Base-by-base conservation (phyloP, 2,888 invertebrate genomes). In the Drosophila longiperda region DNA sequence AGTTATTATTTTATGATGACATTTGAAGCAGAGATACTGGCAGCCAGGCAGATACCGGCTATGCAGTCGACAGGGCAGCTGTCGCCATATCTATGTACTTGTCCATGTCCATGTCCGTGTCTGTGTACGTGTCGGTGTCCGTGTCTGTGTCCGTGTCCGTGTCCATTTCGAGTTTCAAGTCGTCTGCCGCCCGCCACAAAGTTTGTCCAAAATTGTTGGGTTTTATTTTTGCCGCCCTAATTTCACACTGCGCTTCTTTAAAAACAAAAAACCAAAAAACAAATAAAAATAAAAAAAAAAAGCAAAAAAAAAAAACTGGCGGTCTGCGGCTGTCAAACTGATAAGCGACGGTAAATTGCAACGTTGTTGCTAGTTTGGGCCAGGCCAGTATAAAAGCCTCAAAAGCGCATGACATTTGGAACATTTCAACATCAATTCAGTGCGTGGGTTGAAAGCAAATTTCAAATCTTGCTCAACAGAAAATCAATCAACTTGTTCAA, bases 1-100 rank as follows among this genome's bases (percentile, higher is more conserved):
- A 82, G 71, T 82, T 80, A 79, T 82, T 75, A 78, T 75, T 82
- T 75, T 66, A 74, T 72, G 64, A 78, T 61, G 64, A 67, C 82
- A 67, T 66, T 68, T 49, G 62, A 52, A 58, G 23, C 61, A 36
- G 38, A 36, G 38, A 48, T 57, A 42, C 72, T 53, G 32, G 36
- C 54, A 53, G 40, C 48, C 73, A 60, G 40, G 20, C 40, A 42
- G 34, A 20, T n/a, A 40, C 1, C 17, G 15, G 55, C 26, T n/a
- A n/a, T 38, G 12, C 26, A 26, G 26, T 38, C 3, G 67, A 12
- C 52, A 23, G 52, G 57, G 34, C 69, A 71, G 60, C 52, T 70
- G 68, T 62, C 40, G 62, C 55, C 63, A 38, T 55, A 38, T 55
- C 55, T 29, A 55, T 55, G 54, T 52, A 7, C n/a, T 12, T 53